A percentile compares a stretch with the other conserved stretches of the same genome.
phyloP scores from a whole-genome alignment of 2,888 invertebrate genomes.

The Gymnosoma rotundatum region DNA sequence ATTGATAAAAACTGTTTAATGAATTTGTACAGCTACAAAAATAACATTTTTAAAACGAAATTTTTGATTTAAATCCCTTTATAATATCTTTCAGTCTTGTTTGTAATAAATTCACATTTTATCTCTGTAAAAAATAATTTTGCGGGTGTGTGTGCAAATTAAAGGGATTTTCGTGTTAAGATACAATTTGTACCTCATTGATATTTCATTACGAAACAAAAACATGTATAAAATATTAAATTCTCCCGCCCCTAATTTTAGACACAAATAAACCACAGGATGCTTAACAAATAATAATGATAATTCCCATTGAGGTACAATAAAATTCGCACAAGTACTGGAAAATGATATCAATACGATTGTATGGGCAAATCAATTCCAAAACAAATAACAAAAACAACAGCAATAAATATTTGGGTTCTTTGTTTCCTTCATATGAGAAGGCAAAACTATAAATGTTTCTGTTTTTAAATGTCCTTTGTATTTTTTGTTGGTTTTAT shows the following conservation, averaged over 20 bases:
- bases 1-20: too few species aligned
- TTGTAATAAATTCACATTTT: too few species aligned
- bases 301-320: conserved; percentile 39
- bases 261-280: conserved; percentile 43
- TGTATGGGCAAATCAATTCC: conserved; percentile 51
- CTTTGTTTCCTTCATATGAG: neutral
- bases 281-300: conserved; percentile 54
- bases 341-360: conserved; percentile 35
- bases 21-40: too few species aligned
- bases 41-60: too few species aligned
- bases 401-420: conserved; percentile 13
- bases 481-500: conserved; percentile 16
- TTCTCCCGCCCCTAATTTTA: neutral
- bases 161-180: too few species aligned
- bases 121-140: too few species aligned
- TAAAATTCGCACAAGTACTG: conserved; percentile 58
- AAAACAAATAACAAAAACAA: conserved; percentile 36
- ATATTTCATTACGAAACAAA: neutral
- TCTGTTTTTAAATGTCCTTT: neutral
- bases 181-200: neutral
- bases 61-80: too few species aligned
- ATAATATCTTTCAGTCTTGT: too few species aligned
- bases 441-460: neutral
- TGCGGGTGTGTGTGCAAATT: too few species aligned
- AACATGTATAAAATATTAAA: conserved; percentile 1